A percentile compares a stretch with the other conserved stretches of the same genome.
These are phyloP conservation scores for Leistus spinibarbis DNA, from an alignment of 2,888 invertebrate genomes.

Conservation along the genomic window DNA sequence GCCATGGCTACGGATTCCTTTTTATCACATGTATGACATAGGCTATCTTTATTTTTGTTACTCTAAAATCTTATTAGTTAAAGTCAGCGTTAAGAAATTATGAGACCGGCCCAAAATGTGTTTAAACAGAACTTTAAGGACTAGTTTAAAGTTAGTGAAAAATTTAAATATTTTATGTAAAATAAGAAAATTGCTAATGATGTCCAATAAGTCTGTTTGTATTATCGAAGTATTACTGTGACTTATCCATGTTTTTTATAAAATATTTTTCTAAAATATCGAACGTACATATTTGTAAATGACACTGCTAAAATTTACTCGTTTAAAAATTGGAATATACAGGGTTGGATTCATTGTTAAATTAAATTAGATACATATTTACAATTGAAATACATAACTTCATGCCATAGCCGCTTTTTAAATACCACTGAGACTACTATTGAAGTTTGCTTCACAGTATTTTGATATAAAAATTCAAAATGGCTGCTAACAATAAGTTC, in stretches of 20 bases:
- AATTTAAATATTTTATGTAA: background rate
- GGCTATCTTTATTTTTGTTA: no score
- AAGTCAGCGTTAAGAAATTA: no score
- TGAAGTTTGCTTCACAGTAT: no score
- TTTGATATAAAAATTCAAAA: background rate
- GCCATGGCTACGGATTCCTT: no score
- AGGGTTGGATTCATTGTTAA: background rate
- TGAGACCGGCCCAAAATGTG: no score
- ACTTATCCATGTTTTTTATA: background rate
- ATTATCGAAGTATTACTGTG: slow-evolving; percentile 9
- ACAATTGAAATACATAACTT: background rate
- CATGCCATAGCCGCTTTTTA: background rate
- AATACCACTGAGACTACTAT: background rate
- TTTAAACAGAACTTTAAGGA: no score
- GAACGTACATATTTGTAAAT: background rate
- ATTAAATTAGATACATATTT: background rate
- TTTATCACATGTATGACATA: no score
- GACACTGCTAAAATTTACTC: background rate
- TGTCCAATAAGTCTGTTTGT: background rate
- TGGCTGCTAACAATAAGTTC: no score
- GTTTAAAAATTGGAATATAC: background rate
- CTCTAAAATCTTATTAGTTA: no score
- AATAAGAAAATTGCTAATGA: background rate
- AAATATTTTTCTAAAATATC: background rate
- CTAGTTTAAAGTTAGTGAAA: background rate